Conservation (phyloP, 2,113 vertebrate genomes). For the Cochlearius cochlearius region DNA sequence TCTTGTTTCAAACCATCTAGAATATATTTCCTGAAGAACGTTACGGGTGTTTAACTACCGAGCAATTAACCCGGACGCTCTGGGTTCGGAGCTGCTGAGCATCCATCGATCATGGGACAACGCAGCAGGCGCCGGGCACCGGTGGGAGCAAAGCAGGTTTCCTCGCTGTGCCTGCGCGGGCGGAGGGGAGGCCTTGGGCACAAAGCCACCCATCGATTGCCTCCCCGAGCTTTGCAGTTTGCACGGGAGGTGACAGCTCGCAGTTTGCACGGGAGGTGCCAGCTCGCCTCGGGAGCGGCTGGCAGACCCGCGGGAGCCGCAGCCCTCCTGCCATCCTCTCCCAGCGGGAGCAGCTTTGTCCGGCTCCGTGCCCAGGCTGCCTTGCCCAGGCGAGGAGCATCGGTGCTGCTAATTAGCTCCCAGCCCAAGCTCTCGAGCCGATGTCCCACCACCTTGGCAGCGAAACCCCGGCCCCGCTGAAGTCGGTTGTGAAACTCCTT, state of each 20-base stretch:
- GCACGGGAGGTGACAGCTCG: not conserved
- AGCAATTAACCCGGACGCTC: not conserved
- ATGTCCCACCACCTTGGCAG: not conserved
- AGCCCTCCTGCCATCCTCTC: not conserved
- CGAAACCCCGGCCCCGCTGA: accelerated
- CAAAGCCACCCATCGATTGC: not conserved
- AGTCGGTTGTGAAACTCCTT: not conserved
- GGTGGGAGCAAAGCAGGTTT: not conserved
- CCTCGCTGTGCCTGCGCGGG: accelerated
- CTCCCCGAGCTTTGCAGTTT: not conserved
- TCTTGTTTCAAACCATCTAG: not conserved
- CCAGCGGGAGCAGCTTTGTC: not conserved
- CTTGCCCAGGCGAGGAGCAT: not conserved
- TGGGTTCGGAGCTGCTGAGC: not conserved
- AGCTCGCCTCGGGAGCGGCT: not conserved
- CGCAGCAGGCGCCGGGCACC: accelerated
- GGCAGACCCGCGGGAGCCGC: not conserved
- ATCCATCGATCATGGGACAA: not conserved
- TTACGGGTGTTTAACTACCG: not conserved
- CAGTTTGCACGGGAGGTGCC: not conserved
- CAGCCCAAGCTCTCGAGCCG: accelerated
- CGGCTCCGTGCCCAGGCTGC: accelerated
- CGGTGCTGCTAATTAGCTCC: not conserved
- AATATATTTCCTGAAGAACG: not conserved
- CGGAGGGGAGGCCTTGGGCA: not conserved